A percentile compares a stretch with the other conserved stretches of the same genome.
phyloP scores from a whole-genome alignment of 2,113 vertebrate genomes.

The Turnix velox region DNA sequence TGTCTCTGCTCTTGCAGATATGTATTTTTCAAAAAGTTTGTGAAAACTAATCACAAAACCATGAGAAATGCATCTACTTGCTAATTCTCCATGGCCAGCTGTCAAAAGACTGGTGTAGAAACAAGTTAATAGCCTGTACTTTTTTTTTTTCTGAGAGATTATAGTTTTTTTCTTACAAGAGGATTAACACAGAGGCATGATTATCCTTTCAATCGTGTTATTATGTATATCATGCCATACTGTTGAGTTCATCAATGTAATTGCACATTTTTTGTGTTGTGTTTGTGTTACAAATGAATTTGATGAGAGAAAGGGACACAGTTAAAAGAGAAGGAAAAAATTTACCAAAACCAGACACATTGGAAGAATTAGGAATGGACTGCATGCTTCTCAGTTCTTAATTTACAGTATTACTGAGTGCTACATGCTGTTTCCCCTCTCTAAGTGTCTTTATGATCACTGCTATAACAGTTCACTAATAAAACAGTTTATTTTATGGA shows the following conservation, averaged over 20 bases:
- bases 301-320: neutral
- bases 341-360: neutral
- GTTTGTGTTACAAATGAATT: neutral
- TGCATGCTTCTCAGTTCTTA: neutral
- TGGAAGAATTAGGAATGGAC: neutral
- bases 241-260: neutral
- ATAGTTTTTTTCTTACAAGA: conserved; percentile 13
- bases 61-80: neutral
- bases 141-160: conserved; percentile 11
- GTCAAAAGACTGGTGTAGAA: neutral
- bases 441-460: neutral
- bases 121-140: neutral
- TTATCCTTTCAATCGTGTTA: conserved; percentile 3
- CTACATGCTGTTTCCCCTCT: neutral
- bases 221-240: neutral
- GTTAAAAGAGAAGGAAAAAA: neutral
- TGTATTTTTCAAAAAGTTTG: neutral
- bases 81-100: neutral
- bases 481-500: neutral
- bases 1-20: neutral
- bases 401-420: neutral
- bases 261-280: neutral
- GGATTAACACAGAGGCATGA: conserved; percentile 13
- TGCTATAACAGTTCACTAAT: neutral
- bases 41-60: neutral